Evolutionary conservation across 1,140 invertebrate species (phyloP), one percentile per base, ranked within the genome.

Genomic region (Magallana gigas): DNA sequence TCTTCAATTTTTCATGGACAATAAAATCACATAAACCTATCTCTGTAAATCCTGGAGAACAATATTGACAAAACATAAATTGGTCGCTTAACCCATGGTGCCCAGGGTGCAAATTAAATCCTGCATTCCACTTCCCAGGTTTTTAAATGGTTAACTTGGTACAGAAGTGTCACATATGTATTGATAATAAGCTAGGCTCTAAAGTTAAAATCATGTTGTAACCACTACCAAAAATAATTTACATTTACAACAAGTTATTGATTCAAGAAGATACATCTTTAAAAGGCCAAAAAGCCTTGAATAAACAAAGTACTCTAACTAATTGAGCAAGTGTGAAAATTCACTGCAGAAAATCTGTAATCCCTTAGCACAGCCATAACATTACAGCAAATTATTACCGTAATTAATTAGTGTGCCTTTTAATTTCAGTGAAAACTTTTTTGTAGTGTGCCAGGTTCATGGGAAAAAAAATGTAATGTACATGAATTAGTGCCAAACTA

Each of bases 71-170:
- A 9, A 29, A 29, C 8, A 76, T 12, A 48, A 76, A 76, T 29
- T 29, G 68, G 14, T 36, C 23, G 23, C 8, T 36, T 29, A 29
- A 18, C 11, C 23, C 68, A 23, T 11, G 36, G 36, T 23, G 36
- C 36, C 12, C 36, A 12, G 8, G 68, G 68, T 76, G 68, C 68
- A 18, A 76, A 76, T 76, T 76, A 76, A 76, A 76, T 76, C 68
- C 68, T 29, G 11, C 68, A 29, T 76, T 76, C 68, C 23, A 11
- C 1, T 29, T 76, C 68, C 12, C 68, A 76, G 68, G 29, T 76
- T 76, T 62, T 62, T 76, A 76, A 76, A 76, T 76, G 23, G 68
- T 76, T 76, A 76, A 29, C 11, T 12, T 12, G 36, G 23, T 36
- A 23, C 36, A 48, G 3, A 76, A 76, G 68, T 76, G 68, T 9